Base-by-base conservation (phyloP, 2,888 invertebrate genomes). In the Epinotia demarniana region DNA sequence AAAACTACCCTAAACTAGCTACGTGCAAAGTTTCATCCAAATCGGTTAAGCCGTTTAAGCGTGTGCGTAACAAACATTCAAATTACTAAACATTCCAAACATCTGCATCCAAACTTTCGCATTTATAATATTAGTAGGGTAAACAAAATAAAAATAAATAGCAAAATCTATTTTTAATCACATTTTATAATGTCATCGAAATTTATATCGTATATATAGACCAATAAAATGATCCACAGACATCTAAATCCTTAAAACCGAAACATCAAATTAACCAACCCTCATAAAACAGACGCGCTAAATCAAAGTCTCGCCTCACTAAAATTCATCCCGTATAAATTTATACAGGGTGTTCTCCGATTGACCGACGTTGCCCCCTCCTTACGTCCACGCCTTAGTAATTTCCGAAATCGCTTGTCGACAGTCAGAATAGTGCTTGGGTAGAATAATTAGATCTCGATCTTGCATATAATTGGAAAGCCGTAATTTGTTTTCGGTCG, bases 341-440 rank as follows among this genome's bases (percentile, higher is more conserved):
- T 64, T 75, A 75, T 71, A 75, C 75, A 75, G 70, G 70, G 53
- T 70, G 75, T 43, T 66, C 79, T 85, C 79, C 87, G 87, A 88
- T 85, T 88, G 89, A 87, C 89, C 89, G 89, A 66, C 72, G 68
- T 46, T 39, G 46, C 55, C 72, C 71, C 71, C 70, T 60, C 33
- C 68, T 66, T 77, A 83, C 86, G 87, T 85, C 88, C 87, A 86
- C 89, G 92, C 91, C 92, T 92, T 92, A 90, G 92, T 89, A 92
- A 93, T 93, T 93, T 93, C 93, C 92, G 92, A 93, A 93, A 92
- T 92, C 93, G 92, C 89, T 88, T 87, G 92, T 90, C 92, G 90
- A 90, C 93, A 91, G 91, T 91, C 91, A 88, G 91, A 89, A 86
- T 90, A 90, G 90, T 91, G 92, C 89, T 83, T 87, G 84, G 85